These are phyloP conservation scores for Morelia viridis DNA, from an alignment of 2,797 vertebrate species.

Conservation along the genomic window DNA sequence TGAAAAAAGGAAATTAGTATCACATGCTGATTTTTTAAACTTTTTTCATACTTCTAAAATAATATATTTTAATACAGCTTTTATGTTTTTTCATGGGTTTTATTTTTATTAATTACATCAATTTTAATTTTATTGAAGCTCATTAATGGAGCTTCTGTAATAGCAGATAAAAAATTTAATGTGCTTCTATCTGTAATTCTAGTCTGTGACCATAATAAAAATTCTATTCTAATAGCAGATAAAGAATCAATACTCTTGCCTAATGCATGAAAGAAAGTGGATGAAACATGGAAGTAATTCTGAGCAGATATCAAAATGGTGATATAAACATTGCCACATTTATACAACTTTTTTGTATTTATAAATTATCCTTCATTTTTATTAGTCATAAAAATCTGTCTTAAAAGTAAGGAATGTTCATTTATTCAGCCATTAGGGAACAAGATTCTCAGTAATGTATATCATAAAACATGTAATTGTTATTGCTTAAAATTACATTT, in stretches of 20 bases:
- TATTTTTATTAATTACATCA: too few species aligned
- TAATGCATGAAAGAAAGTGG: too few species aligned
- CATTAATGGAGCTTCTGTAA: too few species aligned
- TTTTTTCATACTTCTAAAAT: not conserved
- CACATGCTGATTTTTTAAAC: not conserved
- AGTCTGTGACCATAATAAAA: too few species aligned
- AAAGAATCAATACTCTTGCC: too few species aligned
- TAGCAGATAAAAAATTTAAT: too few species aligned
- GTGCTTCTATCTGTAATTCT: too few species aligned
- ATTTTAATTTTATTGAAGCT: too few species aligned
- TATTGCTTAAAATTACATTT: slow-evolving; percentile 12
- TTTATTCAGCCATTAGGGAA: not conserved
- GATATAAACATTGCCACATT: not conserved
- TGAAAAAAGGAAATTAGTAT: not conserved
- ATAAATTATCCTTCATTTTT: slow-evolving; percentile 6
- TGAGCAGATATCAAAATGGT: too few species aligned
- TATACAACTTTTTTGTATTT: not conserved
- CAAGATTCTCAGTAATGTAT: slow-evolving; percentile 30
- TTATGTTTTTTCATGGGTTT: not conserved
- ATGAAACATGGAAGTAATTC: too few species aligned
- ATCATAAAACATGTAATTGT: not conserved
- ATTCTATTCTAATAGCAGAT: too few species aligned
- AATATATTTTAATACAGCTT: not conserved
- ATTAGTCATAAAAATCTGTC: slow-evolving; percentile 11
- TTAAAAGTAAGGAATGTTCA: not conserved